Conservation (phyloP, 2,888 invertebrate genomes). For the Lasioglossum morio region DNA sequence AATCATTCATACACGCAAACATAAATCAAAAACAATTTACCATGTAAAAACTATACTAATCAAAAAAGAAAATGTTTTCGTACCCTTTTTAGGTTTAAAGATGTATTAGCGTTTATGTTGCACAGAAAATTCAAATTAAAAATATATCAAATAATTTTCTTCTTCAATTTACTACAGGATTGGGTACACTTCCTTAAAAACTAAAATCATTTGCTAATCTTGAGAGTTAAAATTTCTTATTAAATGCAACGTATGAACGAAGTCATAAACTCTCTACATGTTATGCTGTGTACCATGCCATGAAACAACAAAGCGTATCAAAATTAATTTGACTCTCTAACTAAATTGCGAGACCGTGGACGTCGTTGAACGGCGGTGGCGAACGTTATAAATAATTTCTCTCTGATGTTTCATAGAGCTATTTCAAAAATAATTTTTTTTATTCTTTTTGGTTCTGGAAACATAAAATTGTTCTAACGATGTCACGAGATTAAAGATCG, state of each 20-base stretch:
- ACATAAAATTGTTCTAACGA: neutral
- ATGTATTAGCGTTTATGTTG: neutral
- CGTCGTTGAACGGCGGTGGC: no score
- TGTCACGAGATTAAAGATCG: neutral
- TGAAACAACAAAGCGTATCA: no score
- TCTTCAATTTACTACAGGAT: neutral
- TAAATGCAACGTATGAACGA: no score
- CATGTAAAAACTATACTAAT: neutral
- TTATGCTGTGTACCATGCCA: no score
- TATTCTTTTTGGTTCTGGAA: no score
- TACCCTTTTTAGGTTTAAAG: neutral
- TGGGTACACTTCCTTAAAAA: neutral
- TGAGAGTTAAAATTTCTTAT: no score
- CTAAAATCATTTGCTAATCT: neutral
- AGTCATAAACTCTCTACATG: no score
- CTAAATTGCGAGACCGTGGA: no score
- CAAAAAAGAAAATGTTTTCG: neutral
- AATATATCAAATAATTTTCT: neutral
- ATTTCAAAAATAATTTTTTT: no score
- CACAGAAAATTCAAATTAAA: neutral
- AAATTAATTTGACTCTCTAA: no score
- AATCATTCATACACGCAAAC: neutral
- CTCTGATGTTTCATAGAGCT: neutral
- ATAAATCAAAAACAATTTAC: neutral
- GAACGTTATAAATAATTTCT: neutral